Evolutionary conservation across 2,888 invertebrate species (phyloP).

Genomic region (Tachystola acroxantha): DNA sequence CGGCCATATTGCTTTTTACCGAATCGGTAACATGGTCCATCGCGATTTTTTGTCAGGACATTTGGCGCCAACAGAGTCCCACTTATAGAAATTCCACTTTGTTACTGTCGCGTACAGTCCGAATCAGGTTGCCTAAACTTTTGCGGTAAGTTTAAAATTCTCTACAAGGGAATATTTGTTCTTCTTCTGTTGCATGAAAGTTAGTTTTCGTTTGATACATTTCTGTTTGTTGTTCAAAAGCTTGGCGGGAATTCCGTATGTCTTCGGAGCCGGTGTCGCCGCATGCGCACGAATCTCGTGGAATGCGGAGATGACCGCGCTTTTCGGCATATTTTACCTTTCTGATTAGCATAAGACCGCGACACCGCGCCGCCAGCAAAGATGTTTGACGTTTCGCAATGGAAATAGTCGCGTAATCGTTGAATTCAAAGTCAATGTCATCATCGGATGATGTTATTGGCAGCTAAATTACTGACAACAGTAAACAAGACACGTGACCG

Average conservation of each 20-base stretch:
- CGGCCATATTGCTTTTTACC: conserved; percentile 26
- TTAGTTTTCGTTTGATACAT: conserved; percentile 26
- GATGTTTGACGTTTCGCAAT: conserved; percentile 14
- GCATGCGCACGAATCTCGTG: conserved; percentile 39
- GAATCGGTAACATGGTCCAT: conserved; percentile 32
- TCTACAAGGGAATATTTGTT: conserved; percentile 17
- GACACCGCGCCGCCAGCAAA: conserved; percentile 33
- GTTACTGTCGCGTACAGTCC: conserved; percentile 14
- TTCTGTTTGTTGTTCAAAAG: conserved; percentile 16
- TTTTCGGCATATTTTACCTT: conserved; percentile 46
- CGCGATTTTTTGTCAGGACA: conserved; percentile 18
- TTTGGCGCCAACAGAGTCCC: conserved; percentile 36
- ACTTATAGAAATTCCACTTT: conserved; percentile 13
- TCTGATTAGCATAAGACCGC: conserved; percentile 55
- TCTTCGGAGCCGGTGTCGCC: conserved; percentile 21
- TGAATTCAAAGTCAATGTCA: conserved; percentile 27
- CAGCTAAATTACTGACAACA: background rate
- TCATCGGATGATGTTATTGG: background rate
- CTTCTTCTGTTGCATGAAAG: conserved; percentile 24
- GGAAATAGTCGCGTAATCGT: conserved; percentile 16
- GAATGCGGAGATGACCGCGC: conserved; percentile 72
- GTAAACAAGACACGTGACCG: background rate
- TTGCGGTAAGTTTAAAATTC: conserved; percentile 9
- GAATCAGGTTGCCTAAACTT: conserved; percentile 11
- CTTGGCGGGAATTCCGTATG: conserved; percentile 53